Conservation (phyloP, 2,888 invertebrate species). For the Zelleria hepariella region DNA sequence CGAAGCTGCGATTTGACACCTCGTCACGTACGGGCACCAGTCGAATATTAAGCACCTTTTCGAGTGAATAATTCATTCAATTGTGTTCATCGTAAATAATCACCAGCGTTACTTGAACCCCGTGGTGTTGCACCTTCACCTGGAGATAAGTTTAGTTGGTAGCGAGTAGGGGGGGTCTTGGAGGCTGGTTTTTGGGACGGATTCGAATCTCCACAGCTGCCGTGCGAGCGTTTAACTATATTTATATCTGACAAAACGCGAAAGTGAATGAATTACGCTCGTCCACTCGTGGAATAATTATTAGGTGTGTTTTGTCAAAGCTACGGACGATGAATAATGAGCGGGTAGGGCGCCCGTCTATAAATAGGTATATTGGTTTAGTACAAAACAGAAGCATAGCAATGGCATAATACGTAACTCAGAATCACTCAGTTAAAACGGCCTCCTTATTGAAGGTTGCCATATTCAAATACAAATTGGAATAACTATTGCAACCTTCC, state of each 20-base stretch:
- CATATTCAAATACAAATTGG: too few relatives aligned
- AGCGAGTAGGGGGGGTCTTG: background rate
- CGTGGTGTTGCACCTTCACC: constrained; percentile 2
- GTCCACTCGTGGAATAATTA: constrained; percentile 17
- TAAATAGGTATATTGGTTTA: too few relatives aligned
- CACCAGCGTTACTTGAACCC: constrained; percentile 18
- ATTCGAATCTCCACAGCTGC: constrained; percentile 4
- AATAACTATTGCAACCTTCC: too few relatives aligned
- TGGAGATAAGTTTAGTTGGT: background rate
- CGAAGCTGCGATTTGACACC: constrained; percentile 10
- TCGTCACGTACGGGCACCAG: constrained; percentile 23
- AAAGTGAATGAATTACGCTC: constrained; percentile 18
- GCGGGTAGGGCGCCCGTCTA: background rate
- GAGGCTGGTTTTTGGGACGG: background rate
- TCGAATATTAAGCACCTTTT: constrained; percentile 37
- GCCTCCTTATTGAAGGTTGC: too few relatives aligned
- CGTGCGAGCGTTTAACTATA: constrained; percentile 1
- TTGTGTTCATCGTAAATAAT: constrained; percentile 22
- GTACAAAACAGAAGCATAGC: background rate
- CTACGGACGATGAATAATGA: constrained; percentile 2
- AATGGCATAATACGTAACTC: too few relatives aligned
- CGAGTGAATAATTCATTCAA: constrained; percentile 35
- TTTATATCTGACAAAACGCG: constrained; percentile 16
- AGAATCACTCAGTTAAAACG: too few relatives aligned
- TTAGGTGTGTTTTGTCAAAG: constrained; percentile 10